Conservation (phyloP, 1,140 invertebrate species). For the Chrysomallon squamiferum region DNA sequence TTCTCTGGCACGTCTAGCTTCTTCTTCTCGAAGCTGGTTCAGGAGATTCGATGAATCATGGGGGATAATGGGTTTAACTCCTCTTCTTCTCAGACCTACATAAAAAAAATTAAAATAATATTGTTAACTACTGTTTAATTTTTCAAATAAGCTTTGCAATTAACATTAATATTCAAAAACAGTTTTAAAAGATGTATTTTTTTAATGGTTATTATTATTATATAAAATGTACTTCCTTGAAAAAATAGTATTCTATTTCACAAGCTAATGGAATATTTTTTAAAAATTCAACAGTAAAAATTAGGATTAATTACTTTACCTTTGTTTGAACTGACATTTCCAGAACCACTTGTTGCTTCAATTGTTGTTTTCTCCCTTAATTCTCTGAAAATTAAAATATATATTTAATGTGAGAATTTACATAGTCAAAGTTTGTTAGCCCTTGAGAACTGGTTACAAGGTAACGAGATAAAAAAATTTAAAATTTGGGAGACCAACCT, state of each 20-base stretch:
- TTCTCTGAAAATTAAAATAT: constrained; percentile 43
- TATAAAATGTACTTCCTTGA: too few relatives aligned
- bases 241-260: too few relatives aligned
- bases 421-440: too few relatives aligned
- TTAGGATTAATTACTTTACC: too few relatives aligned
- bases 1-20: constrained; percentile 55
- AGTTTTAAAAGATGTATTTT: neutral
- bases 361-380: constrained; percentile 58
- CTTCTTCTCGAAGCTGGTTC: constrained; percentile 60
- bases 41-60: constrained; percentile 53
- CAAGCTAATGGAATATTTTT: too few relatives aligned
- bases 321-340: neutral
- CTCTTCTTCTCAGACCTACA: constrained; percentile 6
- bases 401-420: too few relatives aligned
- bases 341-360: constrained; percentile 49
- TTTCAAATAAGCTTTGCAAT: neutral
- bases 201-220: too few relatives aligned
- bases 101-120: neutral
- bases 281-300: too few relatives aligned
- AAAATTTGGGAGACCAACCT: constrained; percentile 50
- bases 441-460: too few relatives aligned
- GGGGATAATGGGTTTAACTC: constrained; percentile 5
- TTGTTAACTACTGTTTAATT: neutral
- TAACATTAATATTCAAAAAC: neutral
- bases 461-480: too few relatives aligned